These are phyloP conservation scores for Omphaloscelis lunosa DNA, from an alignment of 2,888 invertebrate genomes.

Conservation along the genomic window DNA sequence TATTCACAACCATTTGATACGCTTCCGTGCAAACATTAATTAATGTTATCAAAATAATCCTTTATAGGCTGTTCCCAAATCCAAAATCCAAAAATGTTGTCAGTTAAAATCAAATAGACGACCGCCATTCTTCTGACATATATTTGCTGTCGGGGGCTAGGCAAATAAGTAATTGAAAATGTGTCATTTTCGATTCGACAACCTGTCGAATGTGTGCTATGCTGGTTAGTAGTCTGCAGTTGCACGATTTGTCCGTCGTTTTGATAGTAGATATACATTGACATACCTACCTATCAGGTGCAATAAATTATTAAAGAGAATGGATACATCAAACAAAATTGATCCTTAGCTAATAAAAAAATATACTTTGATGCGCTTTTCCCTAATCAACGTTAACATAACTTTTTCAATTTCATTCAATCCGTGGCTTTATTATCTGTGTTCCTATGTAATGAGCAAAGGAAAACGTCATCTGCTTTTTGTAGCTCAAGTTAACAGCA, in stretches of 20 bases:
- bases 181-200: not conserved
- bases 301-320: not conserved
- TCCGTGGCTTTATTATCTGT: not conserved
- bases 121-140: not conserved
- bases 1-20: too few relatives aligned
- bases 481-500: conserved; percentile 56
- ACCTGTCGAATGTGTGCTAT: not conserved
- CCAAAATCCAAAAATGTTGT: not conserved
- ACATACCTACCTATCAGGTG: not conserved
- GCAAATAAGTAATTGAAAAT: not conserved
- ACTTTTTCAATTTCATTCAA: conserved; percentile 44
- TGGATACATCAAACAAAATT: not conserved
- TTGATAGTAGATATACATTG: not conserved
- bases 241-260: not conserved
- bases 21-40: too few relatives aligned
- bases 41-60: too few relatives aligned
- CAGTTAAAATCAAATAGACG: not conserved
- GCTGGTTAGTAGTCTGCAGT: not conserved
- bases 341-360: not conserved
- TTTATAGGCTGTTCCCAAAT: not conserved
- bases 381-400: not conserved
- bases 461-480: conserved; percentile 47
- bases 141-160: not conserved
- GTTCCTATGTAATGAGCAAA: conserved; percentile 36
- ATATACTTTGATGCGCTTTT: not conserved